These are phyloP conservation scores for Alexandromys fortis DNA, from an alignment of 2,113 vertebrate species.

Conservation along the genomic window DNA sequence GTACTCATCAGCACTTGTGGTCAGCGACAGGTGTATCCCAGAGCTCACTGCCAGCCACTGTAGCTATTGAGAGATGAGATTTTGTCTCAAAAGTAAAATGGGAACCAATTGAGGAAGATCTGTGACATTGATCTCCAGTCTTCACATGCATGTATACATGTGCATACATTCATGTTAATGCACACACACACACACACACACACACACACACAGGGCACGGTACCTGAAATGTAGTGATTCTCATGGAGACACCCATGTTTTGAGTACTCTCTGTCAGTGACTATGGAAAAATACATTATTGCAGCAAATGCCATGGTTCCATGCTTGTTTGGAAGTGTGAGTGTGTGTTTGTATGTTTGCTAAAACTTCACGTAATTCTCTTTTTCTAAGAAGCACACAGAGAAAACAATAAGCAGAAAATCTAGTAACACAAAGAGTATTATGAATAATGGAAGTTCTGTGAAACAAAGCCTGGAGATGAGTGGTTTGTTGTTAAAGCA, in stretches of 20 bases:
- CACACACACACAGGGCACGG: background rate
- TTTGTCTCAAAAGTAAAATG: background rate
- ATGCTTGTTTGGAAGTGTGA: background rate
- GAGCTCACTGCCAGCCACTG: background rate
- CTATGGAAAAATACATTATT: background rate
- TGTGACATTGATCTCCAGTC: background rate
- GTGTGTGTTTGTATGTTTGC: background rate
- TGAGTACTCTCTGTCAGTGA: background rate
- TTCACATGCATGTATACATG: too few relatives aligned
- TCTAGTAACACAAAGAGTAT: background rate
- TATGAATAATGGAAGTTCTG: background rate
- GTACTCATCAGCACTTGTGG: too few relatives aligned
- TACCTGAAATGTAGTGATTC: background rate
- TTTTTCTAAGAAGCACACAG: constrained; percentile 1
- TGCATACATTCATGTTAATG: too few relatives aligned
- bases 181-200: background rate
- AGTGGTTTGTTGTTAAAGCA: background rate
- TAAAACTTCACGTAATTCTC: background rate
- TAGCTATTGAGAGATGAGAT: background rate
- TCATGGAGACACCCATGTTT: background rate
- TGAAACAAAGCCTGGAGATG: background rate
- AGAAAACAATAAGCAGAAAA: background rate
- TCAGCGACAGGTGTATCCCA: background rate
- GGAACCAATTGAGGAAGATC: background rate
- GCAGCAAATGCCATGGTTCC: background rate